phyloP scores from a whole-genome alignment of 1,140 invertebrate species.

The Euura lappo region DNA sequence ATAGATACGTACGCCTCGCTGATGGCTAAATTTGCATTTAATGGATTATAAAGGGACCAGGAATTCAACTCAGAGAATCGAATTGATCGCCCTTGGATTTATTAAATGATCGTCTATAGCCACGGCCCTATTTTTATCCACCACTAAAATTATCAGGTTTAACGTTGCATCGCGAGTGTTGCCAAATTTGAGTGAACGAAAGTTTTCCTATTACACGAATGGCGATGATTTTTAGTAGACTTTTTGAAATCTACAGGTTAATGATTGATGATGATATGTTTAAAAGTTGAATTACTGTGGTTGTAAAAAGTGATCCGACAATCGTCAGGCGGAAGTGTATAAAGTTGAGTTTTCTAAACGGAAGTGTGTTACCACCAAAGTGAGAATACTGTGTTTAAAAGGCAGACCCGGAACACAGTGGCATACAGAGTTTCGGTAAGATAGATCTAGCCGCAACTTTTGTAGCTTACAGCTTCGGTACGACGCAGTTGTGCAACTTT shows the following conservation, averaged over 20 bases:
- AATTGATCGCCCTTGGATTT: background rate
- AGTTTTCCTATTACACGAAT: too few species aligned
- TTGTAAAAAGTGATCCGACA: background rate
- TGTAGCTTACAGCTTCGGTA: constrained; percentile 2
- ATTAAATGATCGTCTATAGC: background rate
- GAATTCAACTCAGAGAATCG: background rate
- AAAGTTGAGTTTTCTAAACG: background rate
- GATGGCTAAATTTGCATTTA: constrained; percentile 4
- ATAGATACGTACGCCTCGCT: background rate
- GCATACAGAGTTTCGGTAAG: constrained; percentile 1
- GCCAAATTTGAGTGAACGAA: too few species aligned
- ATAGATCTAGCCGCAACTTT: background rate
- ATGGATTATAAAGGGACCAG: background rate
- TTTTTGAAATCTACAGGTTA: too few species aligned
- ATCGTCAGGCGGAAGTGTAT: background rate
- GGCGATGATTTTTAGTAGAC: too few species aligned
- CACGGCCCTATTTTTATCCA: too few species aligned
- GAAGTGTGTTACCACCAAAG: constrained; percentile 2
- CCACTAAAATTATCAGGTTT: background rate
- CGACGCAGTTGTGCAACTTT: background rate
- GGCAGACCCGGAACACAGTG: background rate
- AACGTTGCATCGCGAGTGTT: background rate
- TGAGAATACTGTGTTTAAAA: constrained; percentile 3
- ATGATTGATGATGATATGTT: too few species aligned
- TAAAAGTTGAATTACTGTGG: background rate